These are phyloP conservation scores for Balanococcus diminutus DNA, from an alignment of 2,888 invertebrate genomes.

Conservation along the genomic window DNA sequence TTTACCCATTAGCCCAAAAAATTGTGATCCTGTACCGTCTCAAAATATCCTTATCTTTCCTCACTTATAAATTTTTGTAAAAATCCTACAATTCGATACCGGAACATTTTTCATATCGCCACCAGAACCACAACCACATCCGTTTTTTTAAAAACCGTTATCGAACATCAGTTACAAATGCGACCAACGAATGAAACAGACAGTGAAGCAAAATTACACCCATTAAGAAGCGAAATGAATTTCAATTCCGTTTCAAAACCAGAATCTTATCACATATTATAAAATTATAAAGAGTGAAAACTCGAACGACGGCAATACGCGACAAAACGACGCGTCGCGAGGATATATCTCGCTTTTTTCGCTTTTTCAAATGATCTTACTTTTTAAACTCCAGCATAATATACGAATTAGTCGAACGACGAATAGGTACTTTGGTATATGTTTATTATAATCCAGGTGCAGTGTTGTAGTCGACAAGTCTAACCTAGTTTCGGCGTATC, in stretches of 20 bases:
- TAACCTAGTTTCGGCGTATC: conserved; percentile 34
- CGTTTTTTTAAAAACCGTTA: background rate
- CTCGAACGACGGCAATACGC: background rate
- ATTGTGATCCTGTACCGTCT: too few relatives aligned
- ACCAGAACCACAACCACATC: background rate
- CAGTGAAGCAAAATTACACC: background rate
- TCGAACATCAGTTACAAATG: background rate
- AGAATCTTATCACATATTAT: background rate
- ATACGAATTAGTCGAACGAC: background rate
- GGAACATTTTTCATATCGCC: background rate
- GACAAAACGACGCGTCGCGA: background rate
- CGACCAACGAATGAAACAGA: background rate
- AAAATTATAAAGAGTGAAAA: background rate
- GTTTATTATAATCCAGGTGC: background rate
- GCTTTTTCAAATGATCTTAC: background rate
- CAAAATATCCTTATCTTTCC: too few relatives aligned
- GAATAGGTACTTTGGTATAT: background rate
- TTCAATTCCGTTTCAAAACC: background rate
- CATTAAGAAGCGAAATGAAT: background rate
- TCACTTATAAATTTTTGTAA: background rate
- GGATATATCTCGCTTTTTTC: background rate
- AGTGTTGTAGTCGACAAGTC: background rate
- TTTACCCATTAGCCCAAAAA: too few relatives aligned
- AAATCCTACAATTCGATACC: background rate
- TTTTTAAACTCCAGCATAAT: background rate